Percentiles rank a stretch among this genome's conserved stretches.
phyloP scores from a whole-genome alignment of 2,113 vertebrate genomes.

The Poecilia latipinna region DNA sequence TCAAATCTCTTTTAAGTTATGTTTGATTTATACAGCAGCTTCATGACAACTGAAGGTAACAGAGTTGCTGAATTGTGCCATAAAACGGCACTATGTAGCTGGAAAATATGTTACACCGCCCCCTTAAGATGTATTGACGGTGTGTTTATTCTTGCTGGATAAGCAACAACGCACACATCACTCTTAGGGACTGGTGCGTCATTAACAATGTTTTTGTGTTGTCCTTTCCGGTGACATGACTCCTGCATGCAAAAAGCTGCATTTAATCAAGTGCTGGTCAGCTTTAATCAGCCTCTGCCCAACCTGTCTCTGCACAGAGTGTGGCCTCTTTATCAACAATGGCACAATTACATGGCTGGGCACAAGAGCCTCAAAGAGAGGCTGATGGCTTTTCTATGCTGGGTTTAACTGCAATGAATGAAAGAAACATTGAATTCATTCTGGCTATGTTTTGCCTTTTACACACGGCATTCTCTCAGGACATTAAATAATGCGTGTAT shows the following conservation, averaged over 20 bases:
- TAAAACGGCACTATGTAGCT: too few relatives aligned
- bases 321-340: slow-evolving; percentile 35
- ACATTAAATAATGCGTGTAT: background rate
- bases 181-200: slow-evolving; percentile 24
- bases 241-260: slow-evolving; percentile 55
- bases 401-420: background rate
- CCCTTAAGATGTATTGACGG: too few relatives aligned
- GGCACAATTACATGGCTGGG: slow-evolving; percentile 48
- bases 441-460: background rate
- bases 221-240: slow-evolving; percentile 44
- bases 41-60: too few relatives aligned
- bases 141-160: too few relatives aligned
- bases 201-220: slow-evolving; percentile 47
- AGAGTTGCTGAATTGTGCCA: too few relatives aligned
- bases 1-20: too few relatives aligned
- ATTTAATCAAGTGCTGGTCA: slow-evolving; percentile 65
- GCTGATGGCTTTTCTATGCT: slow-evolving; percentile 6
- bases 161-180: slow-evolving; percentile 13
- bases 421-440: slow-evolving; percentile 27
- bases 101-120: too few relatives aligned
- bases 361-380: slow-evolving; percentile 1
- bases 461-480: slow-evolving; percentile 2
- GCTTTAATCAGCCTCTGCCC: slow-evolving; percentile 57
- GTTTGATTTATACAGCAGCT: too few relatives aligned
- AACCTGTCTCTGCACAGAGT: slow-evolving; percentile 50